Conservation (phyloP, 2,797 vertebrate species). For the Gadopsis marmoratus region DNA sequence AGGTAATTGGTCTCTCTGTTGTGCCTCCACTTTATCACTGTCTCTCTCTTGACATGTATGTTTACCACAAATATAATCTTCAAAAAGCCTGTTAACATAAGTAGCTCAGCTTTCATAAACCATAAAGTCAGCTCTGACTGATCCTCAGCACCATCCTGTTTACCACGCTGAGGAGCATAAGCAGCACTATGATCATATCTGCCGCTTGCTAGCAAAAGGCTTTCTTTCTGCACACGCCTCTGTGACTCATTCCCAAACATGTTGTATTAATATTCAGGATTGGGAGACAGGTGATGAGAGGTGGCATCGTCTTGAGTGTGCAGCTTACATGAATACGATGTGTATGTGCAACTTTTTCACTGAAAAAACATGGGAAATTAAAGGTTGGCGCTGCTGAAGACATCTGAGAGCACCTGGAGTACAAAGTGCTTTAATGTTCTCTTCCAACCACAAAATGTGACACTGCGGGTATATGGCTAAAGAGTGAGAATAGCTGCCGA, state of each 20-base stretch:
- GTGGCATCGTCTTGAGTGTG: constrained; percentile 66
- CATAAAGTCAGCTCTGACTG: constrained; percentile 86
- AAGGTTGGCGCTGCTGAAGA: constrained; percentile 66
- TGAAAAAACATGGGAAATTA: constrained; percentile 72
- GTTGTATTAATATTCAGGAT: constrained; percentile 82
- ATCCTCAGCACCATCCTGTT: constrained; percentile 85
- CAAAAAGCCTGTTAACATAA: constrained; percentile 91
- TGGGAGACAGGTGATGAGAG: constrained; percentile 77
- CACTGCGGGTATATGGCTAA: constrained; percentile 66
- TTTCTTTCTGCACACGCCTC: constrained; percentile 72
- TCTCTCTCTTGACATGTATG: constrained; percentile 86
- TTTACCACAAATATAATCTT: constrained; percentile 90
- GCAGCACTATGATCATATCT: constrained; percentile 83
- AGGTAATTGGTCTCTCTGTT: constrained; percentile 81
- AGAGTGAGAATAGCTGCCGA: constrained; percentile 41
- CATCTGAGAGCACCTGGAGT: constrained; percentile 60
- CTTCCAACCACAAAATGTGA: constrained; percentile 57
- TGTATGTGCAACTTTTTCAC: constrained; percentile 59
- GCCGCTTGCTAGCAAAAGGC: constrained; percentile 70
- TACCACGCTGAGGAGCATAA: constrained; percentile 80
- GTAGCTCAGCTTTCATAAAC: constrained; percentile 88
- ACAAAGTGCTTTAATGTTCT: constrained; percentile 64
- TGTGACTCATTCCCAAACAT: constrained; percentile 77
- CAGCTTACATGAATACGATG: constrained; percentile 69
- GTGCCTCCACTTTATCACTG: constrained; percentile 75